Conservation (phyloP, 1,140 invertebrate species). For the Atta cephalotes region DNA sequence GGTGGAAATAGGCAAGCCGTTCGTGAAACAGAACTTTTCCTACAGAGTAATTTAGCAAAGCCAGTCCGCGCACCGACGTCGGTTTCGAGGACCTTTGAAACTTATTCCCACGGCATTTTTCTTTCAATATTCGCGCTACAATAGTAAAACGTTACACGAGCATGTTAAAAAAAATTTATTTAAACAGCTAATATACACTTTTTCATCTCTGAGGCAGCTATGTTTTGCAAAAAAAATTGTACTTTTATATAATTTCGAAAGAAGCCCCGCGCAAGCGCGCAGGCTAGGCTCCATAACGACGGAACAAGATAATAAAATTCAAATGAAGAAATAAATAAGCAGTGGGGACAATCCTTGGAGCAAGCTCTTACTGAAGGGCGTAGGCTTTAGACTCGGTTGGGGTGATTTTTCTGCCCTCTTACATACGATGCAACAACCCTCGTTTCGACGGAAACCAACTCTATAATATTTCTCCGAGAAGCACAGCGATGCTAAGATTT, state of each 20-base stretch:
- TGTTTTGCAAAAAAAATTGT: slow-evolving; percentile 29
- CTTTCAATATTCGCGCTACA: slow-evolving; percentile 51
- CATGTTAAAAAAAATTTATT: slow-evolving; percentile 81
- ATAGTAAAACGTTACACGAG: slow-evolving; percentile 77
- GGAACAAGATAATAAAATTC: slow-evolving; percentile 85
- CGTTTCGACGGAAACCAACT: slow-evolving; percentile 77
- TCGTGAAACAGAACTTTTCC: slow-evolving; percentile 76
- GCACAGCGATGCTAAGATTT: slow-evolving; percentile 64
- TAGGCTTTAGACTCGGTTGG: slow-evolving; percentile 65
- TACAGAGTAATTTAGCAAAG: slow-evolving; percentile 81
- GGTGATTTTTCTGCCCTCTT: slow-evolving; percentile 77
- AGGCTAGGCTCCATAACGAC: slow-evolving; percentile 71
- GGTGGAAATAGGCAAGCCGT: slow-evolving; percentile 54
- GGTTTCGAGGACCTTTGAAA: slow-evolving; percentile 80
- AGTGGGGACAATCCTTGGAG: slow-evolving; percentile 79
- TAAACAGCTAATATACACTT: slow-evolving; percentile 72
- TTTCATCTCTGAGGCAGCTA: background rate
- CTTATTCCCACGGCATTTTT: slow-evolving; percentile 70
- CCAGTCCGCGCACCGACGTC: slow-evolving; percentile 71
- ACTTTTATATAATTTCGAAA: background rate
- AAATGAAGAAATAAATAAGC: slow-evolving; percentile 86
- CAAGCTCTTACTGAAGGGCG: slow-evolving; percentile 73
- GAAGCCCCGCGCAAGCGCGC: background rate
- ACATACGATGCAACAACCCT: slow-evolving; percentile 85
- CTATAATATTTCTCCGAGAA: slow-evolving; percentile 60